phyloP scores from a whole-genome alignment of 2,113 vertebrate species.

The Macquaria ambigua region DNA sequence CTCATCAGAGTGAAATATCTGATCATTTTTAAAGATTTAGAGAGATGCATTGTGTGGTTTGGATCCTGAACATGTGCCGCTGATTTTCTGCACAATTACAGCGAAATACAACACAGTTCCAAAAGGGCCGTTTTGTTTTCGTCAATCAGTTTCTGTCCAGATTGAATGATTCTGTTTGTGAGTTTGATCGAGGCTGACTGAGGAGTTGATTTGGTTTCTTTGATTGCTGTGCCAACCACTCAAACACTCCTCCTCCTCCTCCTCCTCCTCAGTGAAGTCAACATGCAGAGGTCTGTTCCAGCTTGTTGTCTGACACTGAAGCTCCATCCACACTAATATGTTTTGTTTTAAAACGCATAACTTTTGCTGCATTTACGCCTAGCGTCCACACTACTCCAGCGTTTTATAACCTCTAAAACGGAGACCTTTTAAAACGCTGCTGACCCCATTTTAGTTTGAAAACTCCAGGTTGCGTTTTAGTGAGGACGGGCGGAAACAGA shows the following conservation, averaged over 20 bases:
- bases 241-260: neutral
- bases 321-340: too few species aligned
- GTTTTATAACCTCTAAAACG: too few species aligned
- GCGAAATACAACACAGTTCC: neutral
- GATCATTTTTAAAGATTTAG: neutral
- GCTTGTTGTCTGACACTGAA: neutral
- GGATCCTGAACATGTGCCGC: neutral
- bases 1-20: neutral
- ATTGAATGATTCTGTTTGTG: neutral
- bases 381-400: too few species aligned
- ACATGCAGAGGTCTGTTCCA: constrained; percentile 13
- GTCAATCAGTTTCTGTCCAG: neutral
- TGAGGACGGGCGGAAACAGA: too few species aligned
- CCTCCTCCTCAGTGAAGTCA: neutral
- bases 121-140: constrained; percentile 2
- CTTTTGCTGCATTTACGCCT: too few species aligned
- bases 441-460: too few species aligned
- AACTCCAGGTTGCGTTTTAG: too few species aligned
- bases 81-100: neutral
- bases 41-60: neutral
- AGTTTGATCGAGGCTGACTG: neutral
- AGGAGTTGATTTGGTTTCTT: neutral
- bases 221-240: neutral
- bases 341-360: too few species aligned
- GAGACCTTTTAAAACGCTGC: too few species aligned